Evolutionary conservation across 2,888 invertebrate species (phyloP), one percentile per base, ranked within the genome.

Genomic region (Panopea generosa): DNA sequence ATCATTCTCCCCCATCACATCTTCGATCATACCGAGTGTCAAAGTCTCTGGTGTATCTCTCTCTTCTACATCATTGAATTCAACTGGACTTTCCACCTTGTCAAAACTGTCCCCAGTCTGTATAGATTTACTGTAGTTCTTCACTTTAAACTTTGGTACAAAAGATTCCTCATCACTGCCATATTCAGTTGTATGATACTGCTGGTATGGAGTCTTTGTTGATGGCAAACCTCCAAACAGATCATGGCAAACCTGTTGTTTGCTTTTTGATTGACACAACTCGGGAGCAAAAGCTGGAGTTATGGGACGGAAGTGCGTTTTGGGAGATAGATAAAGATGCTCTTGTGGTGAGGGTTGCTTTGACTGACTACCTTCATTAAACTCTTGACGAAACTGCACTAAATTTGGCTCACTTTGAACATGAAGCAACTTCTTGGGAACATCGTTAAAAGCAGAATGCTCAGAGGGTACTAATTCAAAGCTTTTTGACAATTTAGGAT

Each of bases 271-370:
- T 38, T 60, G 27, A 22, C 52, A 75, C 49, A 79, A 43, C 45
- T 72, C 76, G 22, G 76, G 73, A 29, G 74, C 69, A 66, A 68
- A 72, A 14, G 78, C 77, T 18, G 85, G 86, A 14, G 86, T 86
- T 85, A 97, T 97, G 18, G 97, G 97, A 83, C 95, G 95, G 93
- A 97, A 97, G 93, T 97, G 97, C 71, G 96, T 97, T 81, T 95
- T 95, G 80, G 95, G 94, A 7, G 97, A 96, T 20, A 95, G 96
- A 77, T 96, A 94, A 84, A 96, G 93, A 92, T 96, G 96, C 90
- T 96, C 96, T 84, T 77, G 59, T 33, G 86, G 84, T 27, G 82
- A 80, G 18, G 38, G 53, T 3, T 67, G 63, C 26, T 50, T 72
- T 87, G 93, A 93, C 49, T 83, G 74, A 33, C 47, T 43, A n/a